phyloP scores from a whole-genome alignment of 2,113 vertebrate genomes.

The Sardina pilchardus region DNA sequence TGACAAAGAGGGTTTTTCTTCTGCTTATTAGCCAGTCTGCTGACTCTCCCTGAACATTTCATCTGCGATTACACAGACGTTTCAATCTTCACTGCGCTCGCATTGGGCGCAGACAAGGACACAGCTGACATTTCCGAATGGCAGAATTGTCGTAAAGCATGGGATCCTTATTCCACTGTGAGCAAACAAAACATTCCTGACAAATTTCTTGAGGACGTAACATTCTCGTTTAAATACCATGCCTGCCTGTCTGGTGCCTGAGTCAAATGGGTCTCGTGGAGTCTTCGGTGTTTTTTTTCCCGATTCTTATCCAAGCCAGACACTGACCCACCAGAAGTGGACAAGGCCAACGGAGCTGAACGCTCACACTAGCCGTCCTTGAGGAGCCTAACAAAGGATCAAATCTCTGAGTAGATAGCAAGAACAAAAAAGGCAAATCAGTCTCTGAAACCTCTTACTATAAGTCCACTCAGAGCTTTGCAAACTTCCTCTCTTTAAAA shows the following conservation, averaged over 20 bases:
- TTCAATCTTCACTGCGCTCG: constrained; percentile 24
- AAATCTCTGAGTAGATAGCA: too few species aligned
- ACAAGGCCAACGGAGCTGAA: too few species aligned
- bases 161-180: background rate
- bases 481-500: constrained; percentile 14
- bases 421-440: too few species aligned
- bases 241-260: too few species aligned
- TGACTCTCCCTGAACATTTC: constrained; percentile 36
- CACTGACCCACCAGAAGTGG: too few species aligned
- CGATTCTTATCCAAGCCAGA: too few species aligned
- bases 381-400: too few species aligned
- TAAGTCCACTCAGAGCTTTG: too few species aligned
- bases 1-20: constrained; percentile 35
- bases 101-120: background rate
- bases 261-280: too few species aligned
- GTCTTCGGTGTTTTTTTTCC: too few species aligned
- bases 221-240: background rate
- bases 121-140: background rate
- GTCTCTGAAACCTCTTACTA: too few species aligned
- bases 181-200: background rate
- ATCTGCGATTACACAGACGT: constrained; percentile 40
- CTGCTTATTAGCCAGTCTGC: constrained; percentile 22
- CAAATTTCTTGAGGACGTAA: background rate
- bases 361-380: too few species aligned
- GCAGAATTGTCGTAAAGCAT: background rate